These are phyloP conservation scores for Thamnophis elegans DNA, from an alignment of 2,797 vertebrate genomes.

Conservation along the genomic window DNA sequence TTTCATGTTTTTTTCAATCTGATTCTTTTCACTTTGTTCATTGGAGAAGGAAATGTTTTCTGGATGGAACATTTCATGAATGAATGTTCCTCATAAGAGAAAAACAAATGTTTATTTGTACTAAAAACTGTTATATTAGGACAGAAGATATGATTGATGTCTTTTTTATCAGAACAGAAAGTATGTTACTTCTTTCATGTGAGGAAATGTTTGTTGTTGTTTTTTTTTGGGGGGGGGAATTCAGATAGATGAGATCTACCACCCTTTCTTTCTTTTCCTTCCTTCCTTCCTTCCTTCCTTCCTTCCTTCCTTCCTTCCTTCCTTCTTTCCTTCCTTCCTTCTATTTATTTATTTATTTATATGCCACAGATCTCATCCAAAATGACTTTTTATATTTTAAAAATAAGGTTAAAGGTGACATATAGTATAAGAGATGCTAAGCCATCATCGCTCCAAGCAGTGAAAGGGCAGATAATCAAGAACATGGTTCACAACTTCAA, in stretches of 20 bases:
- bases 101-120: background rate
- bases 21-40: background rate
- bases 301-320: no score
- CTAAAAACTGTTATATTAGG: background rate
- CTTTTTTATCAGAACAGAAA: background rate
- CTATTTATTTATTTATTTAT: background rate
- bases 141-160: background rate
- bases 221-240: no score
- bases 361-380: background rate
- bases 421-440: no score
- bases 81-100: background rate
- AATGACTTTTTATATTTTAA: background rate
- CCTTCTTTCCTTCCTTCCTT: no score
- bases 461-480: background rate
- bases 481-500: background rate
- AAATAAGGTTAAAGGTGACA: background rate
- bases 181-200: background rate
- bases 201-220: background rate
- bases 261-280: background rate
- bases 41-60: background rate
- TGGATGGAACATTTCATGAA: background rate
- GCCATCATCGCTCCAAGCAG: no score
- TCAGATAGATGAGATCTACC: background rate
- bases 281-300: no score
- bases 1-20: background rate